Evolutionary conservation across 2,797 vertebrate genomes (phyloP).

Genomic region (Mormyrus proboscirostris): DNA sequence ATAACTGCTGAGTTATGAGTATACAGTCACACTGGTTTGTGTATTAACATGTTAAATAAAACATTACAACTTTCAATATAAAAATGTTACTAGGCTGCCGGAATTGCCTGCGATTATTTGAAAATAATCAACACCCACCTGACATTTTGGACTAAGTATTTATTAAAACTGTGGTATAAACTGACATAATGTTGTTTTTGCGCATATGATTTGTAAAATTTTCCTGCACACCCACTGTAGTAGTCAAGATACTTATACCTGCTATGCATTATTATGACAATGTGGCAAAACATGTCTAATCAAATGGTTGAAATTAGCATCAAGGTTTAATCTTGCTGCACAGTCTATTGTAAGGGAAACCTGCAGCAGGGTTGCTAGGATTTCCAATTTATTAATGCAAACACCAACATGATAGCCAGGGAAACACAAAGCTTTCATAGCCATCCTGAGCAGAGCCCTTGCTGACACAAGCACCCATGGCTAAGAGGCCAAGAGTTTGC

Average conservation of each 20-base stretch:
- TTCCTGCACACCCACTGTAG: neutral
- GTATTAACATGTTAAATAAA: neutral
- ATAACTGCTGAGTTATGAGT: neutral
- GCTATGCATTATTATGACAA: neutral
- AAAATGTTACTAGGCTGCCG: neutral
- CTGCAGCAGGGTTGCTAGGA: neutral
- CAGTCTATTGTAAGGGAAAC: neutral
- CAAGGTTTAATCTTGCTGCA: neutral
- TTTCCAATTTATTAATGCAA: constrained; percentile 9
- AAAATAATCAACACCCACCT: neutral
- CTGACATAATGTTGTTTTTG: neutral
- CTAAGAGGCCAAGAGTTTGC: neutral
- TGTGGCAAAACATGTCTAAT: neutral
- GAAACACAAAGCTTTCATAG: neutral
- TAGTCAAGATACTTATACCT: neutral
- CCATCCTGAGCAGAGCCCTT: neutral
- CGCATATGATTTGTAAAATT: neutral
- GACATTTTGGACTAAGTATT: neutral
- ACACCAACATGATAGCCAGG: neutral
- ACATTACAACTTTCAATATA: neutral
- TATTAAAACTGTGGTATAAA: neutral
- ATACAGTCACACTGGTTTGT: neutral
- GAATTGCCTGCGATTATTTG: neutral
- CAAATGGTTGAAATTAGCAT: neutral
- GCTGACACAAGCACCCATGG: neutral